A percentile compares a stretch with the other conserved stretches of the same genome.
Conservation (phyloP, 1,140 invertebrate species). For the Marisa cornuarietis region DNA sequence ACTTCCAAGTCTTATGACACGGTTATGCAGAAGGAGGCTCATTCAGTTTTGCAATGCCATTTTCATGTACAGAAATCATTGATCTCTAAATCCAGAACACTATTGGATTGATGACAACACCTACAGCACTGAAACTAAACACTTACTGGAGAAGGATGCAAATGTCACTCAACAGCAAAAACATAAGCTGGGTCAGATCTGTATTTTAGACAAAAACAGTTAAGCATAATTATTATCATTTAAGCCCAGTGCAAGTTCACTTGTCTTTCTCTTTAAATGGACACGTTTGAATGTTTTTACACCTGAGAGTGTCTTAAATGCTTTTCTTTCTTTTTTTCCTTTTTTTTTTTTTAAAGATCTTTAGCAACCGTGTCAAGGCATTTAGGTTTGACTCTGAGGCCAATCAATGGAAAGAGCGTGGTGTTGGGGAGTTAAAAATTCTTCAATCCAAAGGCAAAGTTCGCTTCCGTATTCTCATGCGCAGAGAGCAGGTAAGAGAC, state of each 20-base stretch:
- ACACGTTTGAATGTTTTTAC: neutral
- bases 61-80: too few species aligned
- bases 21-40: too few species aligned
- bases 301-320: neutral
- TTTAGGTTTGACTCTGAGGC: slow-evolving; percentile 58
- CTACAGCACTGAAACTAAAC: too few species aligned
- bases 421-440: slow-evolving; percentile 67
- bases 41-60: too few species aligned
- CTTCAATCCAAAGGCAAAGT: slow-evolving; percentile 38
- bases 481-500: slow-evolving; percentile 63
- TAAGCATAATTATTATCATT: too few species aligned
- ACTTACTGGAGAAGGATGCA: too few species aligned
- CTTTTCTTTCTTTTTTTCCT: neutral
- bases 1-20: too few species aligned
- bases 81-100: too few species aligned
- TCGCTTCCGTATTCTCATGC: slow-evolving; percentile 64
- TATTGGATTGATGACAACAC: too few species aligned
- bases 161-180: too few species aligned
- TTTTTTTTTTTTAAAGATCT: slow-evolving; percentile 66
- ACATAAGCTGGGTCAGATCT: too few species aligned
- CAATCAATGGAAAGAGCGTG: slow-evolving; percentile 68
- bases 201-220: too few species aligned
- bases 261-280: neutral
- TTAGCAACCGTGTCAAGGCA: slow-evolving; percentile 62
- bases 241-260: neutral